Evolutionary conservation across 2,888 invertebrate species (phyloP).

Genomic region (Eremobia ochroleuca): DNA sequence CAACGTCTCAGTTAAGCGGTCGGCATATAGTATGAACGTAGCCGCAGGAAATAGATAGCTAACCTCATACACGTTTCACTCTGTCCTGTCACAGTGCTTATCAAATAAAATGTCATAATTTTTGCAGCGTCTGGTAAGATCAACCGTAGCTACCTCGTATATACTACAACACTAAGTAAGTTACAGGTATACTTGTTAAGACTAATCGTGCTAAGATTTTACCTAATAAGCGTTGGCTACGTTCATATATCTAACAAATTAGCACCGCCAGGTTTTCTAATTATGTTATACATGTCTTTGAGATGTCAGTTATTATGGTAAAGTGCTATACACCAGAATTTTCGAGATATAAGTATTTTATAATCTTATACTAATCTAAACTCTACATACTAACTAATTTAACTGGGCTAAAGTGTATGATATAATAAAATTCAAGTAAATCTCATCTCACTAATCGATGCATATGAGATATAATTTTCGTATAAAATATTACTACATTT

Average conservation of each 20-base stretch:
- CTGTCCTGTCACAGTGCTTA: slow-evolving; percentile 14
- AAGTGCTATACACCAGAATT: slow-evolving; percentile 14
- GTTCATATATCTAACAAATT: slow-evolving; percentile 13
- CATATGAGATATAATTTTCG: neutral
- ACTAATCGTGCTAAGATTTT: slow-evolving; percentile 10
- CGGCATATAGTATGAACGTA: slow-evolving; percentile 28
- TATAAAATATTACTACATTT: neutral
- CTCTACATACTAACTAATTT: slow-evolving; percentile 23
- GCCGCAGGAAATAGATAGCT: slow-evolving; percentile 2
- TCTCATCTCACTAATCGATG: slow-evolving; percentile 6
- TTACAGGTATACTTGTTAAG: neutral
- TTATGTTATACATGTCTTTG: slow-evolving; percentile 28
- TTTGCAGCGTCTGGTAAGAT: neutral
- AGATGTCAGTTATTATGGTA: slow-evolving; percentile 16
- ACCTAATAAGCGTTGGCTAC: slow-evolving; percentile 26
- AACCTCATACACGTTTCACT: neutral
- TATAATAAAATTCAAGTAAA: slow-evolving; percentile 1
- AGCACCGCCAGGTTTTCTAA: slow-evolving; percentile 46
- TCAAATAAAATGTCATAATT: neutral
- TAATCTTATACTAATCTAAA: too few species aligned
- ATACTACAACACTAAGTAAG: neutral
- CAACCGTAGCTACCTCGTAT: slow-evolving; percentile 42
- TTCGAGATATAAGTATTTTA: slow-evolving; percentile 10
- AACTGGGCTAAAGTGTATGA: slow-evolving; percentile 1
- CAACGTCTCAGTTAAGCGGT: too few species aligned